phyloP scores from a whole-genome alignment of 2,113 vertebrate genomes.

The Chaenogobius annularis region DNA sequence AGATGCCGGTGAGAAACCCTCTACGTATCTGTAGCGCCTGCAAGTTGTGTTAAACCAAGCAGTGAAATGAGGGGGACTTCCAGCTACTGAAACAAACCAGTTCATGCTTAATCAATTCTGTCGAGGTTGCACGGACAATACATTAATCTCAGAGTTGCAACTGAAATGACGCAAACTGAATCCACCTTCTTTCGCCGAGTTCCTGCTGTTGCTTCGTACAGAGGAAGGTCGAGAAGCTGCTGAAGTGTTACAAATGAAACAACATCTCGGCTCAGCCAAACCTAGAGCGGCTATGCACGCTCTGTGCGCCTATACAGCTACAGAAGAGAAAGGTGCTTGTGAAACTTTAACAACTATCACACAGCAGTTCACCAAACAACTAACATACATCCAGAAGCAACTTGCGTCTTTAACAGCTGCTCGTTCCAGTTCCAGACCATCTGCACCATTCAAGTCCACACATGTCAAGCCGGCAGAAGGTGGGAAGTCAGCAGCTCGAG shows the following conservation, averaged over 20 bases:
- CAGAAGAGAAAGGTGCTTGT: too few relatives aligned
- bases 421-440: too few relatives aligned
- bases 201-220: neutral
- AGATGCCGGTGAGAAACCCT: too few relatives aligned
- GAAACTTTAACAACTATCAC: too few relatives aligned
- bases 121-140: neutral
- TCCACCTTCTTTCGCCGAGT: neutral
- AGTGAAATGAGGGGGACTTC: neutral
- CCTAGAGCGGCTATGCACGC: neutral
- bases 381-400: too few relatives aligned
- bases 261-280: neutral
- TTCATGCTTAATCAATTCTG: neutral
- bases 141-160: neutral
- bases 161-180: neutral
- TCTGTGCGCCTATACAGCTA: neutral
- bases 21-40: too few relatives aligned
- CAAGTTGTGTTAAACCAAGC: too few relatives aligned
- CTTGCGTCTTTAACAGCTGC: too few relatives aligned
- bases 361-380: too few relatives aligned
- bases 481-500: too few relatives aligned
- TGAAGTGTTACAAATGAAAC: neutral
- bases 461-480: too few relatives aligned
- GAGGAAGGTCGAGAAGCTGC: neutral
- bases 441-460: too few relatives aligned
- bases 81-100: neutral